Evolutionary conservation across 64 coral and sea anemone species (phyloP).

Genomic region (Catalaphyllia jardinei): DNA sequence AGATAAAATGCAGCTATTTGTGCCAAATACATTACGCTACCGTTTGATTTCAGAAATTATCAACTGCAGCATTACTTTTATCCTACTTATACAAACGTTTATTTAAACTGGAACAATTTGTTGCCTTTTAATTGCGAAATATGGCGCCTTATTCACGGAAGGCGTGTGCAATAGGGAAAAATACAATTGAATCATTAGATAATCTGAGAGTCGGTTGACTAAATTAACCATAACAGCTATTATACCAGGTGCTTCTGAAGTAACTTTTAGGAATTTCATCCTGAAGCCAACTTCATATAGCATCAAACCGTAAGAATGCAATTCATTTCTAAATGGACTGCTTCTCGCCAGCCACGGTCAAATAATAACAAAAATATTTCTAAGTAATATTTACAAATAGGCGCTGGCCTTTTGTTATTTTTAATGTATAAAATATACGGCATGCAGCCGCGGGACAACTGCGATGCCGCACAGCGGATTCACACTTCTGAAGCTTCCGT

Average conservation of each 20-base stretch:
- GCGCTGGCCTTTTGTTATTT: constrained; percentile 60
- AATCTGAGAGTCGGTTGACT: not conserved
- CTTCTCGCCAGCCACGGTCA: constrained; percentile 37
- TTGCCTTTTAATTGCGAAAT: constrained; percentile 10
- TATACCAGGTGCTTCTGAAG: not conserved
- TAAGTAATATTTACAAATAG: constrained; percentile 87
- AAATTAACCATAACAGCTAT: not conserved
- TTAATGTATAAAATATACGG: constrained; percentile 78
- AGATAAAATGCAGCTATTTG: not conserved
- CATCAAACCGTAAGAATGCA: constrained; percentile 33
- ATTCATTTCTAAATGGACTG: constrained; percentile 19
- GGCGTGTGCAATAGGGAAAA: constrained; percentile 9
- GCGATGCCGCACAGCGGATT: constrained; percentile 39
- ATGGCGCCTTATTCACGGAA: not conserved
- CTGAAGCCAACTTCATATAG: constrained; percentile 24
- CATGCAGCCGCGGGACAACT: constrained; percentile 61
- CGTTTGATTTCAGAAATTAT: too few species aligned
- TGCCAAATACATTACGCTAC: constrained; percentile 15
- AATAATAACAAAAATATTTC: constrained; percentile 91
- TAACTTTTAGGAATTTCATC: constrained; percentile 40
- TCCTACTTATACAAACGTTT: constrained; percentile 25
- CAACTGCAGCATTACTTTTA: not conserved
- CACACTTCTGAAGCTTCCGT: constrained; percentile 5
- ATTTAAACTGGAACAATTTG: constrained; percentile 22
- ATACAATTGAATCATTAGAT: constrained; percentile 9